These are phyloP conservation scores for Scylla paramamosain DNA, from an alignment of 1,140 invertebrate species.

Conservation along the genomic window DNA sequence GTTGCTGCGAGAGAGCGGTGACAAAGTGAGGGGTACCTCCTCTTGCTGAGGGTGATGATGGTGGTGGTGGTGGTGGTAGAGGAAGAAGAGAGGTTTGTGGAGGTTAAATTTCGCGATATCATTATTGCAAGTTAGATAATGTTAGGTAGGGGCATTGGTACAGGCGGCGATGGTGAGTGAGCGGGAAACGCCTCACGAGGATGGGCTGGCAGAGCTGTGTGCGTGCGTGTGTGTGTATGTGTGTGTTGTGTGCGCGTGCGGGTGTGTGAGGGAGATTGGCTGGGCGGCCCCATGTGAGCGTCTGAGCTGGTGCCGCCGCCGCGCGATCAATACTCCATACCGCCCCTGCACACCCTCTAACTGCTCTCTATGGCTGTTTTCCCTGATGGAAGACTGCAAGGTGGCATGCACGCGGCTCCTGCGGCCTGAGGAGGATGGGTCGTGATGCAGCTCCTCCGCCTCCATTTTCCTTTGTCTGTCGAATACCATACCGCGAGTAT, in stretches of 20 bases:
- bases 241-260: constrained; percentile 27
- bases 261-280: constrained; percentile 25
- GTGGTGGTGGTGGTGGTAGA: background rate
- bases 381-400: background rate
- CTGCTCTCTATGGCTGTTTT: constrained; percentile 43
- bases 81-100: constrained; percentile 34
- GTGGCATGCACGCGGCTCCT: background rate
- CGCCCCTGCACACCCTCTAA: constrained; percentile 34
- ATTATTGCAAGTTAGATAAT: background rate
- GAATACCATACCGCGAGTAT: background rate
- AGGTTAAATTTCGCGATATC: constrained; percentile 27
- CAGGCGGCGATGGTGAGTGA: background rate
- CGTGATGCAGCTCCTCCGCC: background rate
- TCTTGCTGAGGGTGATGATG: constrained; percentile 38
- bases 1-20: constrained; percentile 39
- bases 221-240: constrained; percentile 37
- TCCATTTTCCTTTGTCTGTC: background rate
- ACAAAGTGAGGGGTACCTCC: constrained; percentile 57
- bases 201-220: constrained; percentile 6
- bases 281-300: constrained; percentile 58
- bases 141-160: background rate
- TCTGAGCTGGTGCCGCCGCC: constrained; percentile 41
- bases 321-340: constrained; percentile 65
- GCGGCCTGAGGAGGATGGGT: background rate
- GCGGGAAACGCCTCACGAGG: background rate